Conservation (phyloP, 2,113 vertebrate species). For the Loxodonta africana region DNA sequence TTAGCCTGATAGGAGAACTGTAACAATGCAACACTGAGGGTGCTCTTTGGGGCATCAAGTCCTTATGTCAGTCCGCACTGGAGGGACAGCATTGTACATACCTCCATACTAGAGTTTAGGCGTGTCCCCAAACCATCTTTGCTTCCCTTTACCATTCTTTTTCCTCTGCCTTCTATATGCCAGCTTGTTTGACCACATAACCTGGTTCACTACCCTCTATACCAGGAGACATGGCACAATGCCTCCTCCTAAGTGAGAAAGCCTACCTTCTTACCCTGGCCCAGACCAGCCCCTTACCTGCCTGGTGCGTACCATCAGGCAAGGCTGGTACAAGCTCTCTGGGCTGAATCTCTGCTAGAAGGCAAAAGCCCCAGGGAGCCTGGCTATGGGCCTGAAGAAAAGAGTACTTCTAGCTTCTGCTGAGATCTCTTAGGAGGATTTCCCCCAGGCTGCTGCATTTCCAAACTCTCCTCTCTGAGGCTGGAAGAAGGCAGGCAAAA, state of each 20-base stretch:
- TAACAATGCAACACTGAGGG: not conserved
- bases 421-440: fast-evolving
- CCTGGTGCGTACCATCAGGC: not conserved
- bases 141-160: not conserved
- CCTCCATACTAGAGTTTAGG: not conserved
- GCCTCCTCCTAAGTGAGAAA: not conserved
- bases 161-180: not conserved
- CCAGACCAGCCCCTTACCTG: not conserved
- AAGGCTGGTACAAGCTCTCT: not conserved
- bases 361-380: not conserved
- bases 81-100: not conserved
- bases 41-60: not conserved
- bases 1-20: not conserved
- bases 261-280: not conserved
- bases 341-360: not conserved
- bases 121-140: fast-evolving
- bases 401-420: not conserved
- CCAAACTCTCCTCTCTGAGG: not conserved
- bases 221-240: not conserved
- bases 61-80: not conserved
- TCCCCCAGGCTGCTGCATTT: not conserved
- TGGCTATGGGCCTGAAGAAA: not conserved
- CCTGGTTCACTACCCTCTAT: not conserved
- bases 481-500: not conserved
- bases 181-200: fast-evolving